Conservation (phyloP, 2,888 invertebrate species). For the Rotaria sp. region DNA sequence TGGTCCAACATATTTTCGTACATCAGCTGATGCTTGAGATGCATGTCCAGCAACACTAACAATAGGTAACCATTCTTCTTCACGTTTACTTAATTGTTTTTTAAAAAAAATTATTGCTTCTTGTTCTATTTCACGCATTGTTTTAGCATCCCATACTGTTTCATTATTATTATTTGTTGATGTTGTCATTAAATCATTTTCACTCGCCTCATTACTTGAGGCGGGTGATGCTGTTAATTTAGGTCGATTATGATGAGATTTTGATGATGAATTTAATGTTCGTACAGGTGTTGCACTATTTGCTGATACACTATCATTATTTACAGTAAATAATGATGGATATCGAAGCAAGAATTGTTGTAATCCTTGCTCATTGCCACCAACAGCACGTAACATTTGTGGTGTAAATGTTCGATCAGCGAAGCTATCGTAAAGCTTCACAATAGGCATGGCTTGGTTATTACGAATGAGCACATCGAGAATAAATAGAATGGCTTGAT, state of each 20-base stretch:
- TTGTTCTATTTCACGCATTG: constrained; percentile 61
- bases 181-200: constrained; percentile 48
- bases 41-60: constrained; percentile 90
- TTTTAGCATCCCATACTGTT: constrained; percentile 34
- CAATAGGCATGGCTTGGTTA: constrained; percentile 78
- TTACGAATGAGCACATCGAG: constrained; percentile 86
- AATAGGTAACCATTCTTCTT: constrained; percentile 90
- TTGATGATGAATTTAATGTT: constrained; percentile 41
- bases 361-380: constrained; percentile 84
- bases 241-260: neutral
- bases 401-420: constrained; percentile 97
- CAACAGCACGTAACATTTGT: constrained; percentile 70
- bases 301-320: constrained; percentile 62
- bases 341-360: constrained; percentile 92
- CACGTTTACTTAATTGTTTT: constrained; percentile 82
- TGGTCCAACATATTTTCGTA: constrained; percentile 62
- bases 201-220: constrained; percentile 42
- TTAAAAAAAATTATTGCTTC: constrained; percentile 97
- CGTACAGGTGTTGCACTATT: constrained; percentile 43
- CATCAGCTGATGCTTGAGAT: constrained; percentile 89
- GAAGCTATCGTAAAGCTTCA: constrained; percentile 96
- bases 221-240: constrained; percentile 41
- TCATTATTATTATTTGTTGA: constrained; percentile 43
- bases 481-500: constrained; percentile 75
- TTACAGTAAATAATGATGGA: constrained; percentile 87